Evolutionary conservation across 35 echinoderm and acorn worm species (phyloP).

Genomic region (Chiridota heheva): DNA sequence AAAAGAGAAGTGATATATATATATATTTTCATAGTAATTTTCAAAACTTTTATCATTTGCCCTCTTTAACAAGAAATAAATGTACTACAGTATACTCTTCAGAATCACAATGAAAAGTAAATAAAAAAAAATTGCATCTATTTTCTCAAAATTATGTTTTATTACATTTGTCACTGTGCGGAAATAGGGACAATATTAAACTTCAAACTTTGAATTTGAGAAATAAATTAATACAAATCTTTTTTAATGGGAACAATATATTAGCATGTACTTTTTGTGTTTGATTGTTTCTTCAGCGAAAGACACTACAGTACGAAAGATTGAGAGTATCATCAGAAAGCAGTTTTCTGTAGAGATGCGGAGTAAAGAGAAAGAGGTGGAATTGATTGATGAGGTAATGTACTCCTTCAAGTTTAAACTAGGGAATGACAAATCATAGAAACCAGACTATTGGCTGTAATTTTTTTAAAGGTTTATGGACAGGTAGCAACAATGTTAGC

Average conservation of each 20-base stretch:
- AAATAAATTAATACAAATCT: not conserved
- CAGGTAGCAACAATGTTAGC: too few species aligned
- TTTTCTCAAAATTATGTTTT: too few species aligned
- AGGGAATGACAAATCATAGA: not conserved
- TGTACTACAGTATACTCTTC: not conserved
- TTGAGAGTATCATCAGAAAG: constrained; percentile 85
- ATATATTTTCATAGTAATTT: not conserved
- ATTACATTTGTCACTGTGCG: too few species aligned
- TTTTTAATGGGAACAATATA: not conserved
- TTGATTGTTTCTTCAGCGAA: constrained; percentile 59
- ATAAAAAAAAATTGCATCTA: not conserved
- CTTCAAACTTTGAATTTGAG: not conserved
- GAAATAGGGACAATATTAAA: not conserved
- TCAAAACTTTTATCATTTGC: not conserved
- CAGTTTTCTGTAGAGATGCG: constrained; percentile 81
- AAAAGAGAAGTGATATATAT: too few species aligned
- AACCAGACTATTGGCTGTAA: not conserved
- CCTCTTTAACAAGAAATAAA: not conserved
- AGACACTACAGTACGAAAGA: constrained; percentile 73
- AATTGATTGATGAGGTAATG: constrained; percentile 80
- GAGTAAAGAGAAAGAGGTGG: constrained; percentile 92
- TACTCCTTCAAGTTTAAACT: not conserved
- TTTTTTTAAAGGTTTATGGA: not conserved
- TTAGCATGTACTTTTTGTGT: not conserved
- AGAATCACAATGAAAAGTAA: too few species aligned